These are phyloP conservation scores for Tenthredo scrophulariae DNA, from an alignment of 2,888 invertebrate species.

Conservation along the genomic window DNA sequence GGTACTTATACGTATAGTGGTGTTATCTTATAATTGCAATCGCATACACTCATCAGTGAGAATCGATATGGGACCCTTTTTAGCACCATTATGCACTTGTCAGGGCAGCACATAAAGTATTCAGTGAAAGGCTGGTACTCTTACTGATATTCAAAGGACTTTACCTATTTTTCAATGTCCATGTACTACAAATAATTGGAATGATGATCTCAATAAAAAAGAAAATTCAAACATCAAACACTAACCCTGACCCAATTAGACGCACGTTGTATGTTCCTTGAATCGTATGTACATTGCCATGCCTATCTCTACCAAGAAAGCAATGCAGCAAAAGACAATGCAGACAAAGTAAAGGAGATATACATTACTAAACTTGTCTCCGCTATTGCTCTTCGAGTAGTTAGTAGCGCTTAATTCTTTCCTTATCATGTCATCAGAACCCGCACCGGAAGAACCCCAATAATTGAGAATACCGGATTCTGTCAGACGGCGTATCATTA, in stretches of 20 bases:
- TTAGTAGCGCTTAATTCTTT: background rate
- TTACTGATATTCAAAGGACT: background rate
- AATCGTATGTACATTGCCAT: background rate
- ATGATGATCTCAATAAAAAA: background rate
- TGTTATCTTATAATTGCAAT: background rate
- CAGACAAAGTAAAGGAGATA: background rate
- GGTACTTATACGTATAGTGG: background rate
- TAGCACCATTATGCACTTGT: background rate
- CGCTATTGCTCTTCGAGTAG: background rate
- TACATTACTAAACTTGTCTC: conserved; percentile 3
- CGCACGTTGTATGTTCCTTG: background rate
- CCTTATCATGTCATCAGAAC: background rate
- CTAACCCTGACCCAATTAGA: background rate
- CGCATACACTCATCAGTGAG: background rate
- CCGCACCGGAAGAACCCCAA: background rate
- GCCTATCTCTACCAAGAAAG: background rate
- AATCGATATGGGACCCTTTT: background rate
- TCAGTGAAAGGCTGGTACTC: background rate
- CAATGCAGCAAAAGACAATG: background rate
- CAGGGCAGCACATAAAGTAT: background rate
- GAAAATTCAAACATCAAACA: background rate
- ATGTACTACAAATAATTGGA: background rate
- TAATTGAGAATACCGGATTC: conserved; percentile 11
- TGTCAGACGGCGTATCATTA: background rate
- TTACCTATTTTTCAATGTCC: background rate